A percentile compares a stretch with the other conserved stretches of the same genome.
Conservation (phyloP, 2,113 vertebrate genomes). For the Petromus typicus region DNA sequence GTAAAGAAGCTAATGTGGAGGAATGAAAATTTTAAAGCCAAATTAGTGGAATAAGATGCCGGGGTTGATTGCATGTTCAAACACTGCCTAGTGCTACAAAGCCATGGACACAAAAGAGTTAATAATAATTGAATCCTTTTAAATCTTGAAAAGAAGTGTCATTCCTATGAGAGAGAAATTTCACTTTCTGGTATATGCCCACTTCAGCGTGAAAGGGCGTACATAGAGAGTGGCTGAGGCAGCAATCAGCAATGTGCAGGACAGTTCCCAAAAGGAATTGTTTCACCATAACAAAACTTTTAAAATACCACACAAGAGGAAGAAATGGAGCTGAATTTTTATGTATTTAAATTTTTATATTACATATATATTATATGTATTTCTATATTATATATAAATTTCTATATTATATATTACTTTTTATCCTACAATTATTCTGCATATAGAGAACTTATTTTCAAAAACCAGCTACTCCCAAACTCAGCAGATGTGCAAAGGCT, state of each 20-base stretch:
- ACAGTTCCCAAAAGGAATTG: background rate
- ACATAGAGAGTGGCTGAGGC: background rate
- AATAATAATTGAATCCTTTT: background rate
- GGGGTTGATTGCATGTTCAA: background rate
- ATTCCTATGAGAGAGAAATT: background rate
- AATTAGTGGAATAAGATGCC: background rate
- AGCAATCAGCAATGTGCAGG: background rate
- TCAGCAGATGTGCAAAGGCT: background rate
- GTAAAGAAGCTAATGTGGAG: background rate
- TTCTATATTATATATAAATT: background rate
- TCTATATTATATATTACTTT: background rate
- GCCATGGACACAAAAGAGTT: background rate
- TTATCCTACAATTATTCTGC: background rate
- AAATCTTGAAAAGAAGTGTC: background rate
- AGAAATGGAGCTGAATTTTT: background rate
- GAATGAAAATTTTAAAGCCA: background rate
- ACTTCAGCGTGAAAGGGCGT: background rate
- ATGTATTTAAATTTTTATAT: background rate
- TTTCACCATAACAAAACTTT: background rate
- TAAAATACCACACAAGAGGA: background rate
- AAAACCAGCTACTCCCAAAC: background rate
- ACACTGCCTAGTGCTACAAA: background rate
- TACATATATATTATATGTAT: too few relatives aligned
- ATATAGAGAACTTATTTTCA: background rate
- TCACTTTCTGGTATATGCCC: background rate